phyloP scores from a whole-genome alignment of 1,140 invertebrate species.

The Drosophila prosaltans region DNA sequence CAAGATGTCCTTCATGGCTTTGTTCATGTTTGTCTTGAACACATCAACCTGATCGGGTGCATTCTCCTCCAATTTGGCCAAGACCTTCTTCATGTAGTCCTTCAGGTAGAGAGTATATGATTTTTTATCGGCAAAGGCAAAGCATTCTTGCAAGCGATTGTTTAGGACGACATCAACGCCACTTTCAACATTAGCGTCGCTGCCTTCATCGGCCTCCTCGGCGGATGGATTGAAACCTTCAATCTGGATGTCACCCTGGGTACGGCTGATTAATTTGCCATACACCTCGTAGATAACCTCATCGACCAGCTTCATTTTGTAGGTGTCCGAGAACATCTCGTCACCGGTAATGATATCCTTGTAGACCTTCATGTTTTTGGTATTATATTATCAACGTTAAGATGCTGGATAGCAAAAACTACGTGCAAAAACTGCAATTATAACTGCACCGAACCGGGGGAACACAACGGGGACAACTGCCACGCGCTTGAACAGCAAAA shows the following conservation, averaged over 20 bases:
- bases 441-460: slow-evolving; percentile 63
- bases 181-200: slow-evolving; percentile 88
- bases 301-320: slow-evolving; percentile 96
- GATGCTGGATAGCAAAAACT: slow-evolving; percentile 38
- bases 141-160: slow-evolving; percentile 94
- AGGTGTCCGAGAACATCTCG: slow-evolving; percentile 99
- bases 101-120: slow-evolving; percentile 96
- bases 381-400: slow-evolving; percentile 37
- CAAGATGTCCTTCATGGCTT: slow-evolving; percentile 97
- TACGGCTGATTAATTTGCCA: slow-evolving; percentile 91
- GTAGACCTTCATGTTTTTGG: slow-evolving; percentile 95
- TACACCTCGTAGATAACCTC: slow-evolving; percentile 98
- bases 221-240: slow-evolving; percentile 96
- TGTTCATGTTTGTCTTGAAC: slow-evolving; percentile 96
- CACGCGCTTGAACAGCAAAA: slow-evolving; percentile 78
- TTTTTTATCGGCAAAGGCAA: slow-evolving; percentile 93
- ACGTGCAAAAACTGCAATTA: slow-evolving; percentile 64
- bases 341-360: slow-evolving; percentile 97
- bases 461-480: slow-evolving; percentile 61
- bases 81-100: slow-evolving; percentile 98
- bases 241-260: slow-evolving; percentile 90
- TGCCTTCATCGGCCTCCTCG: slow-evolving; percentile 94
- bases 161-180: slow-evolving; percentile 97
- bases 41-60: slow-evolving; percentile 92
- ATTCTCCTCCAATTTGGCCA: slow-evolving; percentile 91